Percentiles rank a stretch among this genome's conserved stretches.
Conservation (phyloP, 2,888 invertebrate genomes). For the Chrysolina oricalcia region DNA sequence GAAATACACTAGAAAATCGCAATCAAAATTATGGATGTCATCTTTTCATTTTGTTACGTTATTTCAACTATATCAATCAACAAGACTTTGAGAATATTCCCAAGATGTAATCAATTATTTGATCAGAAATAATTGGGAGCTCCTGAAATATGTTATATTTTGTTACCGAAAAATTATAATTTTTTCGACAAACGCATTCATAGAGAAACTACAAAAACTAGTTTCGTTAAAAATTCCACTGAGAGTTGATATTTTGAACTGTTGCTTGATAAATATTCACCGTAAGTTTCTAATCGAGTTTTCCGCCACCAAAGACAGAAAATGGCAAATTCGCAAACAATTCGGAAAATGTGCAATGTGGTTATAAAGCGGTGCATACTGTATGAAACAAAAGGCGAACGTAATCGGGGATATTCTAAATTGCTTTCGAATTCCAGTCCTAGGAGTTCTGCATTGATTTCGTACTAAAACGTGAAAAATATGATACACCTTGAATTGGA, state of each 20-base stretch:
- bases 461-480: constrained; percentile 40
- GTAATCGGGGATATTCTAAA: constrained; percentile 34
- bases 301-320: constrained; percentile 29
- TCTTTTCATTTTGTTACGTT: too few relatives aligned
- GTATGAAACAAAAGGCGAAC: constrained; percentile 23
- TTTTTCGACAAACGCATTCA: too few relatives aligned
- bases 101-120: too few relatives aligned
- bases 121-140: too few relatives aligned
- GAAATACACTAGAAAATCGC: too few relatives aligned
- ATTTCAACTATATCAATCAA: too few relatives aligned
- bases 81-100: too few relatives aligned
- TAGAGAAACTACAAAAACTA: too few relatives aligned
- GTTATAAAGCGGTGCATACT: constrained; percentile 46
- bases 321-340: constrained; percentile 47
- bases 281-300: constrained; percentile 4
- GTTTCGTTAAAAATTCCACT: not conserved
- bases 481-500: constrained; percentile 44
- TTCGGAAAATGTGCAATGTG: constrained; percentile 46
- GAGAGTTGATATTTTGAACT: too few relatives aligned
- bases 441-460: constrained; percentile 17
- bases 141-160: too few relatives aligned
- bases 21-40: too few relatives aligned
- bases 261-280: not conserved
- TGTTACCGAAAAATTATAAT: too few relatives aligned
- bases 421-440: constrained; percentile 39